These are phyloP conservation scores for Charadrius vociferus DNA, from an alignment of 2,113 vertebrate genomes.

Conservation along the genomic window DNA sequence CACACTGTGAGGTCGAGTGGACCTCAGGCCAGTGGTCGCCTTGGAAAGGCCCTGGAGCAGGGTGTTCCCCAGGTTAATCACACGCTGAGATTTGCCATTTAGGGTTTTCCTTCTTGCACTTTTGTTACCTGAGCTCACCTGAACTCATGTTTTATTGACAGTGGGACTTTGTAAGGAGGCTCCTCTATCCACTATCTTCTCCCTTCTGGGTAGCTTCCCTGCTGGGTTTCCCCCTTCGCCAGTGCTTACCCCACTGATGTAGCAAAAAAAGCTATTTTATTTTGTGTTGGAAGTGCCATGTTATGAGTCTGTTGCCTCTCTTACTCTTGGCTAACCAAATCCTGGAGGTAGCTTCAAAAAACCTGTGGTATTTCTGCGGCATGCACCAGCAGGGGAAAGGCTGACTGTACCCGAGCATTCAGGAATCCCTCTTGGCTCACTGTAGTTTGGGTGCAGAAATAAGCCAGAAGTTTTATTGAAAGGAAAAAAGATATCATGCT, in stretches of 20 bases:
- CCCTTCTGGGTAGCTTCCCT: background rate
- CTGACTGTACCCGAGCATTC: background rate
- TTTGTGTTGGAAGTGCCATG: background rate
- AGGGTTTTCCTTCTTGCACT: background rate
- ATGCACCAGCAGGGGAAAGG: background rate
- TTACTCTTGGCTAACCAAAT: background rate
- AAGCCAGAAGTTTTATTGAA: conserved; percentile 12
- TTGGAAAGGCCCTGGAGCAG: background rate
- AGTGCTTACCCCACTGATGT: background rate
- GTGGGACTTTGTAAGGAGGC: background rate
- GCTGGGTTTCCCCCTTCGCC: background rate
- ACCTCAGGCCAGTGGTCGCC: background rate
- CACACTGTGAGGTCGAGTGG: rapidly evolving
- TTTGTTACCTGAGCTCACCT: background rate
- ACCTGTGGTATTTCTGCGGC: background rate
- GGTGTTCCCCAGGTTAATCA: background rate
- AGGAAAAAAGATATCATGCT: conserved; percentile 6
- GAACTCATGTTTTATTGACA: background rate
- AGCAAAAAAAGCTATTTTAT: background rate
- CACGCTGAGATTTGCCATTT: background rate
- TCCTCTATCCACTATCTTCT: background rate
- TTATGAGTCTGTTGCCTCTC: background rate
- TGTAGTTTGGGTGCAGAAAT: background rate
- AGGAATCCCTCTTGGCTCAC: conserved; percentile 7
- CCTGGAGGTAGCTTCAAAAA: background rate